Base-by-base conservation (phyloP, 1,140 invertebrate genomes). In the Micrasema minimum region DNA sequence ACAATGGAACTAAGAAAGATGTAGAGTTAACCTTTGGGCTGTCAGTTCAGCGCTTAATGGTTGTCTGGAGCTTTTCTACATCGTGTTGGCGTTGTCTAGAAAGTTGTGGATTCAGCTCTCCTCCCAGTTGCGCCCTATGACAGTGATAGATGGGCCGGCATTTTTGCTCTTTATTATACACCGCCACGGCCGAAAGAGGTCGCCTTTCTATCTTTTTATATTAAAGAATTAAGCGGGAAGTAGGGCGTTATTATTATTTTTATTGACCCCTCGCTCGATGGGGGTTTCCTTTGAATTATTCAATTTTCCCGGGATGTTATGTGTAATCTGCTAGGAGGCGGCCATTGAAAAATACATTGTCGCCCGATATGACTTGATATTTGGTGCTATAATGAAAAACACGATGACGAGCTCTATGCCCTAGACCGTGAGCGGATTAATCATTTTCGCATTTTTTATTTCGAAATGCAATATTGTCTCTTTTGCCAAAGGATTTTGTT, bases 251-350 rank as follows among this genome's bases (percentile, higher is more conserved):
- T 65, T 71, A 65, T 71, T 66, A 53, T 65, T 65, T 64, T 65
- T 65, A 71, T 66, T 65, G 59, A 64, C 61, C 59, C 59, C 57
- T 22, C 45, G 18, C n/a, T 7, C 16, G 16, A 51, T 43, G 38
- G 46, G 38, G 31, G 43, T 66, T 41, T 37, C 59, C 55, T 55
- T 71, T 65, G 69, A 64, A 71, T 71, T 71, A 71, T 71, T 71
- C 46, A 71, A 71, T 71, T 71, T 64, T 59, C 45, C 31, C 22
- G 5, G 43, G 46, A 50, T 67, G 37, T 55, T 67, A 53, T 37
- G 26, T 55, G 65, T 53, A 67, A 51, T 67, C 26, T 67, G 22
- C 55, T 37, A 10, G 41, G 59, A 62, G n/a, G 18, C 37, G 59
- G 37, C 20, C 59, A 45, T 46, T 62, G 37, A 62, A 62, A 62